Conservation (phyloP, 2,888 invertebrate species). For the Lydus trimaculatus region DNA sequence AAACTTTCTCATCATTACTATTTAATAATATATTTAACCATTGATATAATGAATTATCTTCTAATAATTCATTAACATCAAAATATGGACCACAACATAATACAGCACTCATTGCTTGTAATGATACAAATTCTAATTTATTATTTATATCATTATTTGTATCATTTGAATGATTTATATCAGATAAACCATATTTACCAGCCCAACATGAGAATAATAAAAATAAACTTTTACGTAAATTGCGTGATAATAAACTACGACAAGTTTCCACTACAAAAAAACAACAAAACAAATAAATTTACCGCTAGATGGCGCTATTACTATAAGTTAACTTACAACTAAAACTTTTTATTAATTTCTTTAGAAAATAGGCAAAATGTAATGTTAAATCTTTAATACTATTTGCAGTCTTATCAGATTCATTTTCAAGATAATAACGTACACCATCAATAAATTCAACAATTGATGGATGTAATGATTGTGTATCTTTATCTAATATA, state of each 20-base stretch:
- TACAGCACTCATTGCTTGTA: constrained; percentile 93
- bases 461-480: constrained; percentile 84
- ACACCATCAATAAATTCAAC: constrained; percentile 97
- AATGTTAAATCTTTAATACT: constrained; percentile 89
- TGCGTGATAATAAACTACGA: constrained; percentile 83
- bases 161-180: constrained; percentile 55
- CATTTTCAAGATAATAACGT: constrained; percentile 87
- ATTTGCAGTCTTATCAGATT: constrained; percentile 91
- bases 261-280: constrained; percentile 81
- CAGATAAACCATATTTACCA: constrained; percentile 81
- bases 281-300: too few species aligned
- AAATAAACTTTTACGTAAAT: constrained; percentile 87
- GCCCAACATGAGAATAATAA: constrained; percentile 94
- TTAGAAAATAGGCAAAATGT: constrained; percentile 93
- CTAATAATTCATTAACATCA: constrained; percentile 81
- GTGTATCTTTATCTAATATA: constrained; percentile 83
- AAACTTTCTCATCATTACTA: constrained; percentile 90
- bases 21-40: constrained; percentile 93
- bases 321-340: constrained; percentile 70
- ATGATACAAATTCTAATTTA: constrained; percentile 63
- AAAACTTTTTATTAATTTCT: constrained; percentile 93
- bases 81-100: constrained; percentile 97
- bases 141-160: constrained; percentile 53
- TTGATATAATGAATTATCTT: constrained; percentile 91
- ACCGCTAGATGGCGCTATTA: too few species aligned